Percentiles rank a stretch among this genome's conserved stretches.
Conservation (phyloP, 2,113 vertebrate species). For the Carlito syrichta region DNA sequence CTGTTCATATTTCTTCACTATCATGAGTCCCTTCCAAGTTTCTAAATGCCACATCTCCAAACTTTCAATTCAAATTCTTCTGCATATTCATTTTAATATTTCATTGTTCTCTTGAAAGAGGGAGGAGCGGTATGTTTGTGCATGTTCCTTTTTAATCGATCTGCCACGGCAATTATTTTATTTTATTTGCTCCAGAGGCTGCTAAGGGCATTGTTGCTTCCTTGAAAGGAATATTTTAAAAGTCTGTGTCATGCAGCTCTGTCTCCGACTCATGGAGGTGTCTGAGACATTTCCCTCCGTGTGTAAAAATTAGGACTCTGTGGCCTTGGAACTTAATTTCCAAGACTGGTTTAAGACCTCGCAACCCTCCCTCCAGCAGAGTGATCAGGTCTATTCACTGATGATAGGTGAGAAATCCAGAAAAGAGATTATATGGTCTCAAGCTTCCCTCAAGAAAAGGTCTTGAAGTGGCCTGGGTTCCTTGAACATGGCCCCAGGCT, state of each 20-base stretch:
- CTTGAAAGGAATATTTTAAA: not conserved
- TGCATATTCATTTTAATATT: conserved; percentile 41
- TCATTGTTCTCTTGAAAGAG: conserved; percentile 26
- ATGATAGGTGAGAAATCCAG: not conserved
- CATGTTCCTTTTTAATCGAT: conserved; percentile 29
- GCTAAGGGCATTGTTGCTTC: not conserved
- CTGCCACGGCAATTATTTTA: not conserved
- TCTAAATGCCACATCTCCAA: not conserved
- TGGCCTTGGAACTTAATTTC: not conserved
- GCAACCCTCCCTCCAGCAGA: not conserved
- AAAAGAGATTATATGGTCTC: not conserved
- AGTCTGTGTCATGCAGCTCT: not conserved
- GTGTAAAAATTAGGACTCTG: not conserved
- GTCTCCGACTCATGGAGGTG: not conserved
- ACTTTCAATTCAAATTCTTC: not conserved
- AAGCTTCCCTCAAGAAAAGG: not conserved
- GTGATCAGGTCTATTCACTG: not conserved
- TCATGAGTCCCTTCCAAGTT: not conserved
- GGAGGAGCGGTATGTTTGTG: not conserved
- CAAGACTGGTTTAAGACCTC: not conserved
- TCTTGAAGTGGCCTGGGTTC: not conserved
- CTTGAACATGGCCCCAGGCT: not conserved
- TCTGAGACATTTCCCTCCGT: not conserved
- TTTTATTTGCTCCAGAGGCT: not conserved
- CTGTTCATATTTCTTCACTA: not conserved